phyloP scores from a whole-genome alignment of 2,113 vertebrate species.

The Petaurus breviceps region DNA sequence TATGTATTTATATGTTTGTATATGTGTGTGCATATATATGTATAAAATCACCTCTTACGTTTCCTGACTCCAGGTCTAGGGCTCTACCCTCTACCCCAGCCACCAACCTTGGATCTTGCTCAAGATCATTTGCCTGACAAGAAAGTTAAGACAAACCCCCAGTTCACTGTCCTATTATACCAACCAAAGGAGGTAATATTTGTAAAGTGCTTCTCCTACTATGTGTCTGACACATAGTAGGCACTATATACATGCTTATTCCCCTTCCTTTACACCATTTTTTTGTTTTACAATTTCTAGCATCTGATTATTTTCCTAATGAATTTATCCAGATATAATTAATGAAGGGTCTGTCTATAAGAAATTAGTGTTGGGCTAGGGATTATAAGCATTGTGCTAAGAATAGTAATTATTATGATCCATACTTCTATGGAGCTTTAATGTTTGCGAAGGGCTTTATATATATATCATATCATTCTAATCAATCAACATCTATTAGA shows the following conservation, averaged over 20 bases:
- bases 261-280: neutral
- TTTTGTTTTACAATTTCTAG: neutral
- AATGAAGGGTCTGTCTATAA: neutral
- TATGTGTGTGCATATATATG: too few relatives aligned
- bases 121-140: neutral
- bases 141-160: neutral
- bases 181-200: neutral
- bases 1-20: too few relatives aligned
- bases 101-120: neutral
- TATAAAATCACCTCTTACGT: too few relatives aligned
- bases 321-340: neutral
- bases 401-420: neutral
- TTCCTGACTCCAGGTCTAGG: neutral
- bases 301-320: neutral
- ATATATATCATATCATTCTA: neutral
- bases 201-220: too few relatives aligned
- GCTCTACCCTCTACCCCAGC: neutral
- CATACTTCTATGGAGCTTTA: neutral
- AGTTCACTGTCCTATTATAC: neutral
- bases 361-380: neutral
- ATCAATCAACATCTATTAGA: neutral
- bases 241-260: neutral
- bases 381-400: neutral
- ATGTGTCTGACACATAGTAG: neutral
- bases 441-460: neutral